Evolutionary conservation across 2,888 invertebrate species (phyloP).

Genomic region (Hedychridium roseum): DNA sequence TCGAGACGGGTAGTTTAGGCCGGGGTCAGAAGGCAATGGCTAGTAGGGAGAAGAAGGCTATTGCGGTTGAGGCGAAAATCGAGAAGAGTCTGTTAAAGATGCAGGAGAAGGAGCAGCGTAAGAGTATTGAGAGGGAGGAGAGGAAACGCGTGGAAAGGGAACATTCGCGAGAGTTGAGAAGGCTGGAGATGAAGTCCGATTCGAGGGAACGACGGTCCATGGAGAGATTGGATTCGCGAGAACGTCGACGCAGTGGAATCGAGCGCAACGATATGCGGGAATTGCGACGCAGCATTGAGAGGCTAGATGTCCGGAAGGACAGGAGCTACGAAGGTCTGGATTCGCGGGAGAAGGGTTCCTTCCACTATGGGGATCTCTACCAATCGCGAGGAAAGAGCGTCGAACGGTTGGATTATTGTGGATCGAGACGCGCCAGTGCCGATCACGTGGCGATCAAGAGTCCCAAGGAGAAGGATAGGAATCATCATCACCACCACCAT

Average conservation of each 20-base stretch:
- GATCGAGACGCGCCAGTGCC: conserved; percentile 40
- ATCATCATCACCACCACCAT: conserved; percentile 23
- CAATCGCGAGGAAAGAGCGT: conserved; percentile 44
- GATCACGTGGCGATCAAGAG: conserved; percentile 46
- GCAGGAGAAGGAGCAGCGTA: conserved; percentile 50
- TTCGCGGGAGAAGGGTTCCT: conserved; percentile 31
- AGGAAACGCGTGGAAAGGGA: conserved; percentile 51
- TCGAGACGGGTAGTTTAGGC: conserved; percentile 59
- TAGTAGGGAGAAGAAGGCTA: conserved; percentile 44
- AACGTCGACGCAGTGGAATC: conserved; percentile 33
- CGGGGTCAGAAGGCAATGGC: conserved; percentile 44
- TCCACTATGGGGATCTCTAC: conserved; percentile 33
- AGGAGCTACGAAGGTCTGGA: conserved; percentile 46
- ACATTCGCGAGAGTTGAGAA: conserved; percentile 42
- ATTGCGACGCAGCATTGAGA: conserved; percentile 52
- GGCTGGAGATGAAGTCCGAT: conserved; percentile 43
- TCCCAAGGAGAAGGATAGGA: conserved; percentile 35
- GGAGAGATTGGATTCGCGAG: conserved; percentile 47
- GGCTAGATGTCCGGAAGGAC: conserved; percentile 48
- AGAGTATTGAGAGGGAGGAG: conserved; percentile 47
- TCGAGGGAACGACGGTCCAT: conserved; percentile 45
- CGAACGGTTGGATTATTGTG: conserved; percentile 51
- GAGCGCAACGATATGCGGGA: conserved; percentile 48
- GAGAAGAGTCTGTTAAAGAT: conserved; percentile 44
- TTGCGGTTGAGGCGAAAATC: conserved; percentile 42